Percentiles rank a stretch among this genome's conserved stretches.
phyloP scores from a whole-genome alignment of 2,888 invertebrate species.

The Chrysina gloriosa region DNA sequence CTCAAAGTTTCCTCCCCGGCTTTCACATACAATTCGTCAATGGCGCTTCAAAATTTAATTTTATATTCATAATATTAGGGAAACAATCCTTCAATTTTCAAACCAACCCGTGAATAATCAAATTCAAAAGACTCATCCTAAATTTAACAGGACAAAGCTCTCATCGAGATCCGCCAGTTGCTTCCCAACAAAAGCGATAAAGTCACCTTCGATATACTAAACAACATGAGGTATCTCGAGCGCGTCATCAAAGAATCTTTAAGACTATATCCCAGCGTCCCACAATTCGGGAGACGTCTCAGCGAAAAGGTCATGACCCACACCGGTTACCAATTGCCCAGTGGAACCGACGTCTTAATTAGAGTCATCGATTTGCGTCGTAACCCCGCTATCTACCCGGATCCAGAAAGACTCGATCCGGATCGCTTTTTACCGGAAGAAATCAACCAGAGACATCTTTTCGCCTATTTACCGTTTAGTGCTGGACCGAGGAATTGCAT shows the following conservation, averaged over 20 bases:
- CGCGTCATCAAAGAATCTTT: slow-evolving; percentile 75
- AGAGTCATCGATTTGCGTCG: slow-evolving; percentile 75
- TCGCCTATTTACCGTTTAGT: slow-evolving; percentile 75
- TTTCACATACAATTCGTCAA: no score
- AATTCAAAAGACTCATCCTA: neutral
- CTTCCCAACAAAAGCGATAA: neutral
- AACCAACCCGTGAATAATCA: no score
- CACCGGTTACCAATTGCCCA: slow-evolving; percentile 64
- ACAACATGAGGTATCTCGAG: slow-evolving; percentile 73
- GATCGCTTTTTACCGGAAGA: slow-evolving; percentile 77
- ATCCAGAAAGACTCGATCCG: slow-evolving; percentile 76
- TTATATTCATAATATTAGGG: no score
- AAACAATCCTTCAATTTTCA: no score
- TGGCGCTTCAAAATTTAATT: no score
- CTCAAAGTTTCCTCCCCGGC: no score
- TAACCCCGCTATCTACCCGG: slow-evolving; percentile 71
- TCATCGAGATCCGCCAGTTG: slow-evolving; percentile 42
- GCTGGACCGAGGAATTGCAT: slow-evolving; percentile 78
- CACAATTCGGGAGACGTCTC: slow-evolving; percentile 69
- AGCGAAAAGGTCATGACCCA: slow-evolving; percentile 53
- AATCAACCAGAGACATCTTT: slow-evolving; percentile 69
- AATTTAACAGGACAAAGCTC: slow-evolving; percentile 57
- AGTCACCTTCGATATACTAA: slow-evolving; percentile 54
- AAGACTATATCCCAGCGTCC: slow-evolving; percentile 75
- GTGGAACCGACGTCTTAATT: slow-evolving; percentile 67